Base-by-base conservation (phyloP, 2,113 vertebrate genomes). In the Pandion haliaetus region DNA sequence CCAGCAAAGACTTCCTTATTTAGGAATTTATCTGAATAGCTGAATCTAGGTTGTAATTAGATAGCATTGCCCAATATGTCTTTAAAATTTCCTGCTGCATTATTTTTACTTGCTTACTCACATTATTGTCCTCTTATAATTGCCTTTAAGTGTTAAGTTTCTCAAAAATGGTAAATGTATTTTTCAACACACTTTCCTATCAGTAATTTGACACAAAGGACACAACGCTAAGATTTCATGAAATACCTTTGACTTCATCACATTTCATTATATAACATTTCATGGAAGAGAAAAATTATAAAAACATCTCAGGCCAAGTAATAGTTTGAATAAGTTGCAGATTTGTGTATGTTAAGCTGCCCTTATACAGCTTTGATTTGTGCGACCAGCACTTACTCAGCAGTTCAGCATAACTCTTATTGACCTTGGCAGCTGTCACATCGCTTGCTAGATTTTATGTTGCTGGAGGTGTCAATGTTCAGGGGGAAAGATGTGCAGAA, bases 391-490 rank as follows among this genome's bases (percentile, higher is more conserved):
- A 92, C 96, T 97, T 97, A 96, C 93, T 98, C 97, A 97, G 97
- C 97, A 96, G 92, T 96, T 97, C 95, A 59, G 95, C 90, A 70
- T 97, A 98, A 97, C 96, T 98, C 95, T 97, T 96, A 97, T 97
- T 98, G 97, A 98, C 97, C 97, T 97, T 98, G 96, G 96, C 97
- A 98, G 97, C 95, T 98, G 97, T 96, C 97, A 97, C 93, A 95
- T 95, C 50, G 91, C 95, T 95, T 44, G 93, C 96, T 82, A 86
- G 96, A 86, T 97, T 98, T 97, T 97, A 96, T 97, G 95, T 96
- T 26, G 54, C 96, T 92, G 40, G 95, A 94, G 94, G 95, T 97
- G 97, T 97, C 96, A 96, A 3, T 78, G 95, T 97, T 97, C 93
- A 70, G 96, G 87, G 77, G 80, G 73, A 78, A 94, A 95, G 67